Evolutionary conservation across 2,113 vertebrate species (phyloP), one percentile per base, ranked within the genome.

Genomic region (Gasterosteus nipponicus): DNA sequence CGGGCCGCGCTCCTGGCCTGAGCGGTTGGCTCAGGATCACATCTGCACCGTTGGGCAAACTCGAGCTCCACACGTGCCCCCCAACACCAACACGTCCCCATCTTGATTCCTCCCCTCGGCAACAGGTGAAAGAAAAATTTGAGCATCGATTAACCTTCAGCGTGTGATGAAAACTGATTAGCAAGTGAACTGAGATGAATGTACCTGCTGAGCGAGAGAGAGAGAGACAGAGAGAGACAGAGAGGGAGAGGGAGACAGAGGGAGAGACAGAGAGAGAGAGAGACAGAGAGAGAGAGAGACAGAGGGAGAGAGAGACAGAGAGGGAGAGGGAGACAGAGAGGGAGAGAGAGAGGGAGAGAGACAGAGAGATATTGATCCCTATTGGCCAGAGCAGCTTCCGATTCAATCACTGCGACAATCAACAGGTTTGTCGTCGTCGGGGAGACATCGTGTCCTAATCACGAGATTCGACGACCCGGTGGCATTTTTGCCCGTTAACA

Each of bases 31-130:
- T 79, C 26, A 7, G 69, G 83, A 88, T 87, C 87, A 81, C 74
- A 63, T 77, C 35, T 44, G 76, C 87, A 83, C 81, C 56, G 70
- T 85, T 86, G 87, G 79, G 88, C 83, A 87, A 83, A 86, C 81
- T 78, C 26, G 0, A 83, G 85, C 82, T 81, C 69, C 14, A 77
- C 78, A 54, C 75, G 90, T 68, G 85, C 12, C 66, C 65, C 29
- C 31, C 19, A n/a, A 15, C 62, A 33, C n/a, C 35, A 38, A 38
- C 35, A 38, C 4, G 1, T 16, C 29, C 56, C 2, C 6, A 3
- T 47, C 66, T 66, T 31, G 38, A 67, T 58, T 73, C 29, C 51
- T 49, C 33, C 3, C 59, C 68, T 49, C n/a, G 29, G 70, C 85
- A 78, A 84, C 83, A 87, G 85, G 71, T 88, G 33, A 33, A 33